These are phyloP conservation scores for Eueremaeus valkanovi DNA, from an alignment of 2,888 invertebrate species.

Conservation along the genomic window DNA sequence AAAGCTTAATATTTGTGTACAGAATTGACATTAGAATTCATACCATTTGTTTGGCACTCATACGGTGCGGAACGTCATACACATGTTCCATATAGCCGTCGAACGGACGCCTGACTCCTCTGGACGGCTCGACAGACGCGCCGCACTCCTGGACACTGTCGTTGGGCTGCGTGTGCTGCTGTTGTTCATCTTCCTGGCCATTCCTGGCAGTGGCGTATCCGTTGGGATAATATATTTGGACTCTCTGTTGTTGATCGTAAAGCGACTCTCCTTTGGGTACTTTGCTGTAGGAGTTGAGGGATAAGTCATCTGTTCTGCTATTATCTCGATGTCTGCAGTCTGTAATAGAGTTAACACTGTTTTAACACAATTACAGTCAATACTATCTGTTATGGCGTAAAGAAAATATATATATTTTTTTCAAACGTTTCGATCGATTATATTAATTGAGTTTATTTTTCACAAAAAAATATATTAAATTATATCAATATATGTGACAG, in stretches of 20 bases:
- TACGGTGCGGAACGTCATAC: slow-evolving; percentile 25
- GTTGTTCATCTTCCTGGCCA: not conserved
- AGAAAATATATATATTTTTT: not conserved
- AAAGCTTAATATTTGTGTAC: too few species aligned
- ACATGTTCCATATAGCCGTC: slow-evolving; percentile 18
- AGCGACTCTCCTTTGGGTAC: slow-evolving; percentile 29
- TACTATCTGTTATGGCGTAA: not conserved
- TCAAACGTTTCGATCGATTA: not conserved
- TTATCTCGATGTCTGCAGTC: slow-evolving; percentile 41
- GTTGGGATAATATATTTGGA: slow-evolving; percentile 23
- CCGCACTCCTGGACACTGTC: not conserved
- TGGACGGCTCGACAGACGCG: not conserved
- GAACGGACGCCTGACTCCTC: not conserved
- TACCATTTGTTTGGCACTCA: slow-evolving; percentile 20
- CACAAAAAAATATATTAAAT: too few species aligned
- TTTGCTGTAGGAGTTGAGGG: slow-evolving; percentile 38
- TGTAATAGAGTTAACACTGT: slow-evolving; percentile 1
- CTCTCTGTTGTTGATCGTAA: slow-evolving; percentile 32
- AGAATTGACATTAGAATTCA: not conserved
- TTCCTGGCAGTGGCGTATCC: slow-evolving; percentile 13
- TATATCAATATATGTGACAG: too few species aligned
- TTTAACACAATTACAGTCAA: not conserved
- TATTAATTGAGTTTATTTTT: not conserved
- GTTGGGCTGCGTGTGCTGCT: not conserved
- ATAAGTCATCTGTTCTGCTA: slow-evolving; percentile 38